Base-by-base conservation (phyloP, 2,113 vertebrate genomes). In the Amblyornis subalaris region DNA sequence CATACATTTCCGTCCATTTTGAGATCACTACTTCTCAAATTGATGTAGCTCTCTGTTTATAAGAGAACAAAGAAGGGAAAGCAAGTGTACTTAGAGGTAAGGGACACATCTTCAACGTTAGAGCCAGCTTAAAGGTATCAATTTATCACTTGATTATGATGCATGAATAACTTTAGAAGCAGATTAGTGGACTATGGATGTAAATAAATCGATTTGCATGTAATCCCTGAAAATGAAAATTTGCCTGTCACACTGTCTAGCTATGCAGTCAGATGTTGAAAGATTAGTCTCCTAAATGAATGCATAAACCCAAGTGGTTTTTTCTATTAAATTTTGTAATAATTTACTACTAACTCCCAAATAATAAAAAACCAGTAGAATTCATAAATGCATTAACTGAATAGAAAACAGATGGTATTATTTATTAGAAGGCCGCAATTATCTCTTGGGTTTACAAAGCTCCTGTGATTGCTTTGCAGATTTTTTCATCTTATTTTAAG, bases 321-420 rank as follows among this genome's bases (percentile, higher is more conserved):
- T 92, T 90, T 40, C 31, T 93, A 54, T 85, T 82, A 91, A 79
- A 40, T 94, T 70, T 89, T 69, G 12, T 17, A 78, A 93, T 89
- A 91, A 78, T 96, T 93, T 88, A 40, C 67, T 70, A 64, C 35
- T 76, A 38, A 79, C 67, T 53, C 87, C 15, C 26, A 91, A 89
- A 88, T 75, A 93, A 75, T 81, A 94, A 75, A 60, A 87, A 88
- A 80, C 4, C 35, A 85, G 33, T 38, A 93, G 51, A 84, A 84
- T 93, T 75, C 77, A 92, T 77, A 89, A 75, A 96, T 69, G 7
- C 6, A 74, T 70, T 86, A 94, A 82, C 50, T n/a, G 83, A 88
- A 74, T 42, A 93, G 58, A 86, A 69, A 95, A 89, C 54, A 95
- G 75, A 95, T 92, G 77, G 53, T 26, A 85, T 74, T 81, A 40